phyloP scores from a whole-genome alignment of 2,113 vertebrate species.

The Xyrauchen texanus region DNA sequence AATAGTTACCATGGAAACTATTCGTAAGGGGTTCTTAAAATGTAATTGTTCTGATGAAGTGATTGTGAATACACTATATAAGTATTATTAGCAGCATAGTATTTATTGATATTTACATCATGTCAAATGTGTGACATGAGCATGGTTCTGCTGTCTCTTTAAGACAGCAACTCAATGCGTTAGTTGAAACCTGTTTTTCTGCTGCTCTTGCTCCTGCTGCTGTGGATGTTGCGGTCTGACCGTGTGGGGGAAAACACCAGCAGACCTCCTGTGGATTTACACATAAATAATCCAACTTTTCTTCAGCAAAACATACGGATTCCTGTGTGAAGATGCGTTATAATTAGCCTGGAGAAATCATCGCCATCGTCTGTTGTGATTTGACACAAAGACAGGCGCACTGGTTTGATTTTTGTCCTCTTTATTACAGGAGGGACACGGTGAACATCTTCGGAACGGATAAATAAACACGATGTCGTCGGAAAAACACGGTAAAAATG shows the following conservation, averaged over 20 bases:
- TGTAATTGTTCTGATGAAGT: no score
- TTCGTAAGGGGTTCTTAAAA: no score
- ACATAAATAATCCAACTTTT: background rate
- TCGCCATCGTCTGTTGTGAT: conserved; percentile 42
- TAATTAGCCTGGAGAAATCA: conserved; percentile 56
- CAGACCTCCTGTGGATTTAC: background rate
- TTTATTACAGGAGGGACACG: conserved; percentile 30
- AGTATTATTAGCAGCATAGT: no score
- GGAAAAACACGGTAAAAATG: conserved; percentile 76
- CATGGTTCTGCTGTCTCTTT: conserved; percentile 71
- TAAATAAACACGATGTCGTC: conserved; percentile 70
- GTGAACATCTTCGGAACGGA: conserved; percentile 37
- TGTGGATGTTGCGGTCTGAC: conserved; percentile 39
- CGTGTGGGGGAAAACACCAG: background rate
- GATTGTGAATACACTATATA: no score
- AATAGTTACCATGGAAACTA: no score
- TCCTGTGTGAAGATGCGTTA: conserved; percentile 63
- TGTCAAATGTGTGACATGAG: background rate
- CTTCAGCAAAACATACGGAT: background rate
- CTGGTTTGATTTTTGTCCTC: background rate
- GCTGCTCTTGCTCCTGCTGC: conserved; percentile 33
- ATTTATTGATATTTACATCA: background rate
- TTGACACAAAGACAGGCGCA: conserved; percentile 44
- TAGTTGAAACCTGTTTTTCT: conserved; percentile 54
- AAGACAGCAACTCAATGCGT: conserved; percentile 68